Evolutionary conservation across 2,888 invertebrate genomes (phyloP), one percentile per base, ranked within the genome.

Genomic region (Dermolepida albohirtum): DNA sequence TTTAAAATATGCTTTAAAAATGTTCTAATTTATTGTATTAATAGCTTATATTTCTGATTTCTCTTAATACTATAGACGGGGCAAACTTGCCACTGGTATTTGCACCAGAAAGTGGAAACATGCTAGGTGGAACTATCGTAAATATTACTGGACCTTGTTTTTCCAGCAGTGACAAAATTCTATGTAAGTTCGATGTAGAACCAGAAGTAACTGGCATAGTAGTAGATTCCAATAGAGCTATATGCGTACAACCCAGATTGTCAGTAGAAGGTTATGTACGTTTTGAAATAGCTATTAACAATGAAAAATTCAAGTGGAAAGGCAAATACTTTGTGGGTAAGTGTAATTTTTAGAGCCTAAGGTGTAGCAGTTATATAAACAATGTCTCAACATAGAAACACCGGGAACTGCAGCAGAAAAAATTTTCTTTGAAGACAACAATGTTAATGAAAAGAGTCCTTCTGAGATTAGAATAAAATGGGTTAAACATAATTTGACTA

Each of bases 111-210:
- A 95, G 95, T 78, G 98, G 97, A 4, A 96, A 95, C 81, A 98
- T 98, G 98, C 86, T 98, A 73, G 98, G 98, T 2, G 98, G 98
- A 1, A 95, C 96, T 0, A 90, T 97, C 64, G 95, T 98, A 43
- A 97, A 98, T 80, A 94, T 98, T 68, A 97, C 98, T 0, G 98
- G 98, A 0, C 97, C 97, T 1, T 98, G 98, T 81, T 95, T 98
- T 80, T 87, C 90, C 73, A 88, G 88, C 0, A 86, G 86, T 1
- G 91, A 93, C 75, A 88, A 91, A 73, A 90, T 97, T 54, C 89
- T 89, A 63, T 96, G 96, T 78, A 90, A 92, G 73, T 95, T 95
- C 78, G 95, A 95, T 78, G 54, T 66, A 4, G 92, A 90, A 0
- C 90, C 92, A 72, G 88, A 91, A 67, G 94, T 95, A 0, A 82